Conservation (phyloP, 2,113 vertebrate species). For the Eptatretus burgeri region DNA sequence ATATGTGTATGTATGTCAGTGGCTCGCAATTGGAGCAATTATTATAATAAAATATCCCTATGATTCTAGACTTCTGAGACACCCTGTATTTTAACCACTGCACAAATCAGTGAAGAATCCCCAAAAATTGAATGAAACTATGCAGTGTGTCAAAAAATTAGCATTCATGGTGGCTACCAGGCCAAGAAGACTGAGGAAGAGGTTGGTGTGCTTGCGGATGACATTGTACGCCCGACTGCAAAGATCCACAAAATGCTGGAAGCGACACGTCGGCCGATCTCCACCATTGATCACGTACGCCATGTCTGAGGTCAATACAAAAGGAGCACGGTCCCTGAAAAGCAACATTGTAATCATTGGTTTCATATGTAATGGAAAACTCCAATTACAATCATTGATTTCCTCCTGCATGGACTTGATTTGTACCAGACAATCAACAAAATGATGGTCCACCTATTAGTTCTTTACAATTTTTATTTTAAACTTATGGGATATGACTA, state of each 20-base stretch:
- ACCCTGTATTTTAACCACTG: no score
- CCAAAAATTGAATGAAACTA: no score
- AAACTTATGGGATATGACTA: no score
- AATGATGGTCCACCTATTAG: no score
- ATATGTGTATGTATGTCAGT: no score
- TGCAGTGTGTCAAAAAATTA: neutral
- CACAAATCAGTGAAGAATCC: no score
- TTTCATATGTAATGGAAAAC: neutral
- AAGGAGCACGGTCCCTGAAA: conserved; percentile 64
- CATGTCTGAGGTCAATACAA: conserved; percentile 94
- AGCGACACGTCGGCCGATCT: conserved; percentile 76
- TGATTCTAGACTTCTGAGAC: no score
- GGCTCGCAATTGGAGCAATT: no score
- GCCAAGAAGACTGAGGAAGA: conserved; percentile 78
- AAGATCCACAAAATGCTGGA: conserved; percentile 83
- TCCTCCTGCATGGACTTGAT: neutral
- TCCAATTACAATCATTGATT: neutral
- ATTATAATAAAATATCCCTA: no score
- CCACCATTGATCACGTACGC: conserved; percentile 94
- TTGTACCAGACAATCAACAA: no score
- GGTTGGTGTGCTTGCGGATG: conserved; percentile 58
- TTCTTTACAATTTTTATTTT: no score
- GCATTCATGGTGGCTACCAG: conserved; percentile 27
- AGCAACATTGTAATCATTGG: conserved; percentile 6
- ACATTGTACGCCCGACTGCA: conserved; percentile 91